Evolutionary conservation across 2,888 invertebrate species (phyloP).

Genomic region (Hymenopus coronatus): DNA sequence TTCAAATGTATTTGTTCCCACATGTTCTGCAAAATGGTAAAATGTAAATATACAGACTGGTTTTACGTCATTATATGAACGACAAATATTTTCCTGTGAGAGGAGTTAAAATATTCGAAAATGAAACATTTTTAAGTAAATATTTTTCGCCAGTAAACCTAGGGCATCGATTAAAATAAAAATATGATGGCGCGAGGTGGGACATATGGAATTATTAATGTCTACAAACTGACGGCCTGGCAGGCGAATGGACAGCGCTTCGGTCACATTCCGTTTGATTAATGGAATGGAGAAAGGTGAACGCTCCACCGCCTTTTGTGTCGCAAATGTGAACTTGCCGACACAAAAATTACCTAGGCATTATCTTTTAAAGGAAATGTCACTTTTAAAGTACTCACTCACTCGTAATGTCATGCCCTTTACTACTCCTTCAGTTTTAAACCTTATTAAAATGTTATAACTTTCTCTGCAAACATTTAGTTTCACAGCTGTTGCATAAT

Average conservation of each 20-base stretch:
- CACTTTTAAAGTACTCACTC: too few relatives aligned
- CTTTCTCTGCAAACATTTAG: too few relatives aligned
- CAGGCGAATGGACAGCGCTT: not conserved
- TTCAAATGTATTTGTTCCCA: too few relatives aligned
- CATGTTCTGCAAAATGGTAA: too few relatives aligned
- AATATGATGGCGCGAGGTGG: not conserved
- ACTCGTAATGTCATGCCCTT: too few relatives aligned
- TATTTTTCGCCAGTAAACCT: not conserved
- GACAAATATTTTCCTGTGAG: too few relatives aligned
- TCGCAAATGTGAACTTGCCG: not conserved
- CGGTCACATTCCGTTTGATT: not conserved
- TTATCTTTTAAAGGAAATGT: too few relatives aligned
- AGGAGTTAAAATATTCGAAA: not conserved
- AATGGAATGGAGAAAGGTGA: not conserved
- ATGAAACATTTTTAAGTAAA: not conserved
- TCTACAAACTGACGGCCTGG: not conserved
- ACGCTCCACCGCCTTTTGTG: not conserved
- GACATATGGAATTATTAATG: not conserved
- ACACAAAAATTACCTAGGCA: not conserved
- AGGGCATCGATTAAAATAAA: not conserved
- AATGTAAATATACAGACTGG: too few relatives aligned
- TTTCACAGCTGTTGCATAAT: too few relatives aligned
- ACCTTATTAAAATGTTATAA: too few relatives aligned
- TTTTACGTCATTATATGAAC: too few relatives aligned
- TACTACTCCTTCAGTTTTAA: too few relatives aligned